These are phyloP conservation scores for Notechis scutatus DNA, from an alignment of 2,113 vertebrate genomes.

Conservation along the genomic window DNA sequence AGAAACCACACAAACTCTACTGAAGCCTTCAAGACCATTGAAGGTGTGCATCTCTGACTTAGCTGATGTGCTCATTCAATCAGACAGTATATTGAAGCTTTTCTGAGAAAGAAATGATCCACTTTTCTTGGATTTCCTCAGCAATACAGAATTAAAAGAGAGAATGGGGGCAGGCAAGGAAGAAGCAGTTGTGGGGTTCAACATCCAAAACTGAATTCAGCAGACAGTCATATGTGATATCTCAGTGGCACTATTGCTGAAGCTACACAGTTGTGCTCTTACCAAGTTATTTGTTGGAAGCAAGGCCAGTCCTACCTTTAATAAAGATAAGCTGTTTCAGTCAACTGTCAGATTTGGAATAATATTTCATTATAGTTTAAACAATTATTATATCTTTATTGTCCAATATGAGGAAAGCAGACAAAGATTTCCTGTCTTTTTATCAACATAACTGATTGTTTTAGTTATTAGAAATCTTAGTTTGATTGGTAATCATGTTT, in stretches of 20 bases:
- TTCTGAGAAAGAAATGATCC: neutral
- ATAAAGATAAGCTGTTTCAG: neutral
- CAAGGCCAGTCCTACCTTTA: neutral
- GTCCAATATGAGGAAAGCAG: neutral
- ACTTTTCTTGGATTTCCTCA: neutral
- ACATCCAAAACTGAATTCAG: neutral
- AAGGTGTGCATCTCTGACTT: neutral
- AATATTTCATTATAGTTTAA: neutral
- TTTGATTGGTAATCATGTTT: neutral
- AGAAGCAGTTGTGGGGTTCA: neutral
- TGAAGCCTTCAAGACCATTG: neutral
- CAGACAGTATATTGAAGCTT: neutral
- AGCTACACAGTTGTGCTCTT: neutral
- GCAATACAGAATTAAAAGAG: neutral
- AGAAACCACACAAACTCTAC: neutral
- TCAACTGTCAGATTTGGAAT: neutral
- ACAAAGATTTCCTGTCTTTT: neutral
- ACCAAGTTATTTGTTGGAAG: neutral
- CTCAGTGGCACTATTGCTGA: neutral
- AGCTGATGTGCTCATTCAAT: neutral
- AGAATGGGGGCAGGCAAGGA: neutral
- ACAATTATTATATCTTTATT: neutral
- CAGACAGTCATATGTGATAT: neutral
- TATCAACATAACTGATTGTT: neutral
- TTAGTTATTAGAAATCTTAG: neutral